These are phyloP conservation scores for Gymnorhina tibicen DNA, from an alignment of 2,113 vertebrate genomes.

Conservation along the genomic window DNA sequence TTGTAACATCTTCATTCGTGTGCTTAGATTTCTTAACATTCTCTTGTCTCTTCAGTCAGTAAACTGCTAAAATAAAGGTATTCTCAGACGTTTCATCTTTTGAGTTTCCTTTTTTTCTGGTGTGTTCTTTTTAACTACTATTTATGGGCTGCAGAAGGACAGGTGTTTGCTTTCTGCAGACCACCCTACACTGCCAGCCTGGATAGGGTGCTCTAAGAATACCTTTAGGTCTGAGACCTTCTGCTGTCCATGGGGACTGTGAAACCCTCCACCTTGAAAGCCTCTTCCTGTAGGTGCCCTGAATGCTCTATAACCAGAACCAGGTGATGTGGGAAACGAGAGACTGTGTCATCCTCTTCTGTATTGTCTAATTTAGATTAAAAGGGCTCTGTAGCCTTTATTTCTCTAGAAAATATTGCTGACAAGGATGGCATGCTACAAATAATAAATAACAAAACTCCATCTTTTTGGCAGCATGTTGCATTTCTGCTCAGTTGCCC, in stretches of 20 bases:
- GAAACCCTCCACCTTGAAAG: background rate
- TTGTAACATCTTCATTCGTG: background rate
- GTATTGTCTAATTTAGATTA: background rate
- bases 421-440: background rate
- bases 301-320: background rate
- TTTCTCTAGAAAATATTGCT: conserved; percentile 2
- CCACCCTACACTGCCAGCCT: background rate
- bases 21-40: conserved; percentile 26
- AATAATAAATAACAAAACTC: conserved; percentile 41
- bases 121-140: background rate
- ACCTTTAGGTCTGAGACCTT: background rate
- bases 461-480: background rate
- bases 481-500: conserved; percentile 19
- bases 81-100: background rate
- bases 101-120: background rate
- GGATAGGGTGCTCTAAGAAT: background rate
- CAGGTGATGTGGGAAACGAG: background rate
- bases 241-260: background rate
- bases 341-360: background rate
- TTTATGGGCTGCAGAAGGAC: background rate
- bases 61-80: background rate
- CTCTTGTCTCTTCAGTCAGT: background rate
- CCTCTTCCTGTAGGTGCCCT: background rate
- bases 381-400: background rate
- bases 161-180: background rate